A percentile compares a stretch with the other conserved stretches of the same genome.
Conservation (phyloP, 1,140 invertebrate genomes). For the Solen grandis region DNA sequence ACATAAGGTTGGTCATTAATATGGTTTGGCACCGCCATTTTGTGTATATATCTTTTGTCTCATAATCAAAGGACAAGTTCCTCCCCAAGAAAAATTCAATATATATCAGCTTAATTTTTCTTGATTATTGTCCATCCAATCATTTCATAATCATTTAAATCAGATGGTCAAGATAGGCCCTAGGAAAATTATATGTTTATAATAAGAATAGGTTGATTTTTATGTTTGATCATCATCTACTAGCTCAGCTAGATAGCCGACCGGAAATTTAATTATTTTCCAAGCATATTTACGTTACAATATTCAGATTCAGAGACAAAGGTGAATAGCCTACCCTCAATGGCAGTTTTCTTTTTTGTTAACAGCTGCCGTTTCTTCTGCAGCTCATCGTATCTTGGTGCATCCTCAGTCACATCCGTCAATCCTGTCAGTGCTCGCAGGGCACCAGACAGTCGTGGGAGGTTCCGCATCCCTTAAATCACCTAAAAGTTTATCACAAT, state of each 20-base stretch:
- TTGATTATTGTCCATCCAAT: no score
- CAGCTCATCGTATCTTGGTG: conserved; percentile 56
- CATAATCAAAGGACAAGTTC: no score
- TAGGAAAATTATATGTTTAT: background rate
- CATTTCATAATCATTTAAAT: no score
- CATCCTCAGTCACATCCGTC: conserved; percentile 19
- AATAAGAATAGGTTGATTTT: background rate
- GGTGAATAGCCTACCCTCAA: background rate
- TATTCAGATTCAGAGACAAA: background rate
- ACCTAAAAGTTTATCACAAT: background rate
- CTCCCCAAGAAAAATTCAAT: no score
- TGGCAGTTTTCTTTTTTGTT: conserved; percentile 64
- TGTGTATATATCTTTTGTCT: no score
- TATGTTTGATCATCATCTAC: background rate
- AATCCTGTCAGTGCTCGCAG: conserved; percentile 73
- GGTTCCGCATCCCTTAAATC: conserved; percentile 51
- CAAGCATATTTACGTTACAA: background rate
- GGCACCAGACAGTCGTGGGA: conserved; percentile 76
- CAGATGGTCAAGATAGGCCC: background rate
- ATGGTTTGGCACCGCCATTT: no score
- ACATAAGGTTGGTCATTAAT: no score
- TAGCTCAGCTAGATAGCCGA: background rate
- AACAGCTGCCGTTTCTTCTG: conserved; percentile 62
- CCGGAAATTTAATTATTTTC: background rate
- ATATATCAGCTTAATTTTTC: no score